These are phyloP conservation scores for Drosophila birchii DNA, from an alignment of 2,888 invertebrate genomes.

Conservation along the genomic window DNA sequence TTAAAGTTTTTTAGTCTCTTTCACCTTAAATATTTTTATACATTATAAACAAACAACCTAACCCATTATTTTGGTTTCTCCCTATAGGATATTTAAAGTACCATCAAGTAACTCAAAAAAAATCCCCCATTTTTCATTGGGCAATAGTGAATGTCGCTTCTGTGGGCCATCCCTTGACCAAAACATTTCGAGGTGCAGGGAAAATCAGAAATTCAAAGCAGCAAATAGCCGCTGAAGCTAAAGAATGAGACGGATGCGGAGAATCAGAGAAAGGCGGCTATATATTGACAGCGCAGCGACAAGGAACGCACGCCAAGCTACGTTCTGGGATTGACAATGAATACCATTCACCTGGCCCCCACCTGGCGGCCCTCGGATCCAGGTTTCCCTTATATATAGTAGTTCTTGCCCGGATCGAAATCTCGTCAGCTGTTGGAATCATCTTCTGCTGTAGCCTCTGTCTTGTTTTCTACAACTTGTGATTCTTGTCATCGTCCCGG, in stretches of 20 bases:
- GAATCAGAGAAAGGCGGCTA: conserved; percentile 8
- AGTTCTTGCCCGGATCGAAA: conserved; percentile 47
- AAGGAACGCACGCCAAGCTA: conserved; percentile 60
- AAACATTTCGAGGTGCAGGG: conserved; percentile 37
- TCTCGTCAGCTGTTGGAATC: conserved; percentile 40
- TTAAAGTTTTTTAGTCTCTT: no score
- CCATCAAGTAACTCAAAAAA: conserved; percentile 32
- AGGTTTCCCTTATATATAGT: conserved; percentile 19
- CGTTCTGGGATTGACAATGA: conserved; percentile 58
- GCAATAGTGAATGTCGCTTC: conserved; percentile 63
- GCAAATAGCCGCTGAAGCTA: conserved; percentile 32
- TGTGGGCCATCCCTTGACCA: conserved; percentile 55
- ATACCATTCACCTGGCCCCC: conserved; percentile 1
- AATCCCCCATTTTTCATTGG: conserved; percentile 42
- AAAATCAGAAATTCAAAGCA: conserved; percentile 59
- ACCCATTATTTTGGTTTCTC: not conserved
- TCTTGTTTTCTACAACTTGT: conserved; percentile 34
- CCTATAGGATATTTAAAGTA: not conserved
- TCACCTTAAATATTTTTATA: no score
- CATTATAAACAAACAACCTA: not conserved
- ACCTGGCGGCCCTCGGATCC: conserved; percentile 12
- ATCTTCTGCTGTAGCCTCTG: conserved; percentile 13
- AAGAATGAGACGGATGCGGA: conserved; percentile 10
- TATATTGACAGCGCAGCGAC: conserved; percentile 19
- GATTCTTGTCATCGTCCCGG: conserved; percentile 32